Evolutionary conservation across 1,140 invertebrate genomes (phyloP).

Genomic region (Geopemphigus sp.): DNA sequence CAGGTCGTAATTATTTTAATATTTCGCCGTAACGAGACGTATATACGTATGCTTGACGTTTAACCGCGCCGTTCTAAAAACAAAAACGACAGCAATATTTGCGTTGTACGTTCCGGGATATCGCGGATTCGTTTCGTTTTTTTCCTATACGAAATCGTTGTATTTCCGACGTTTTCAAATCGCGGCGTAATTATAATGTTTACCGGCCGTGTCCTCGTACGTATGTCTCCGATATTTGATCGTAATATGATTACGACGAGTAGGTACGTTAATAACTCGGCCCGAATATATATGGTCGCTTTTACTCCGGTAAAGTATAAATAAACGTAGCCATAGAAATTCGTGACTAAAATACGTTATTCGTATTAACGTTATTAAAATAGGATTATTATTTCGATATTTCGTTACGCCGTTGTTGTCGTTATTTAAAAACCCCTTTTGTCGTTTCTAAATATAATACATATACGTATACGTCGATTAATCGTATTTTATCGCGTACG

Average conservation of each 20-base stretch:
- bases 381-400: too few species aligned
- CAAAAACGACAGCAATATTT: not conserved
- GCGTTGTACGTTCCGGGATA: not conserved
- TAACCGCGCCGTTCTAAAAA: not conserved
- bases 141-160: not conserved
- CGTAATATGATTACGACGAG: not conserved
- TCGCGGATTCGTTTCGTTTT: not conserved
- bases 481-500: not conserved
- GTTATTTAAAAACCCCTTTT: too few species aligned
- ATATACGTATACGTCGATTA: not conserved
- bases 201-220: not conserved
- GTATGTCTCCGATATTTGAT: not conserved
- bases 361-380: too few species aligned
- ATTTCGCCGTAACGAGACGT: not conserved
- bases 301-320: too few species aligned
- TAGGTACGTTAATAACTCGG: not conserved
- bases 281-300: too few species aligned
- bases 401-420: too few species aligned
- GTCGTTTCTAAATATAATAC: not conserved
- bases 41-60: too few species aligned
- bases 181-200: not conserved
- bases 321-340: too few species aligned
- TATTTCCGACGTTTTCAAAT: not conserved
- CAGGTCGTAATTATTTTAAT: not conserved
- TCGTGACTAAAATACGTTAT: too few species aligned